Evolutionary conservation across 2,113 vertebrate species (phyloP), one percentile per base, ranked within the genome.

Genomic region (Cricetomys ansorgei): DNA sequence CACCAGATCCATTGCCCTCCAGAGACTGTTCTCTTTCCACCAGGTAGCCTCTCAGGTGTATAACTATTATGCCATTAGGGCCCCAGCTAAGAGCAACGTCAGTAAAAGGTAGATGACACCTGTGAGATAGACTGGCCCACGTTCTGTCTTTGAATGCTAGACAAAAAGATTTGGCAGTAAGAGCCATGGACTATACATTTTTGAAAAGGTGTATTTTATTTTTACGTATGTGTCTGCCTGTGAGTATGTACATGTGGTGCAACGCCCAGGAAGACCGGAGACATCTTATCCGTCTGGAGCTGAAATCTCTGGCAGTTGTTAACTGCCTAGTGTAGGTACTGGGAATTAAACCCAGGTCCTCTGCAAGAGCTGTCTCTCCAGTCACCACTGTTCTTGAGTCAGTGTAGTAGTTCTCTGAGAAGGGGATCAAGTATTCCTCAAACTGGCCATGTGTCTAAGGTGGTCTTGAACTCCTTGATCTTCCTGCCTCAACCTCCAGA

Each of bases 91-190:
- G 57, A 92, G 57, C 50, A 81, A 43, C 65, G 31, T 23, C 50
- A 25, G 29, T 50, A 43, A 92, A 59, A 93, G 27, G 10, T 59
- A 17, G 57, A 13, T 91, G 50, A 53, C 67, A 4, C 77, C 67
- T 88, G 76, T 88, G 57, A 92, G 48, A 29, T 31, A 67, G 34
- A 69, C 25, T 45, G n/a, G 59, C 17, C 62, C 73, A 50, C 45
- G 13, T 57, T 76, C 21, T 92, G 70, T 48, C 53, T 25, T 94
- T 96, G 67, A 93, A 90, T 57, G 81, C 53, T 40, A 91, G 37
- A 45, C 84, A 65, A 84, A 86, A 80, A 59, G 50, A 15, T 65
- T 67, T 79, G 73, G 27, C 64, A 70, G 9, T 69, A 23, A 89
- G 65, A 77, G 15, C 37, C 27, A n/a, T n/a, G 62, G 25, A 29